Conservation (phyloP, 2,113 vertebrate genomes). For the Trichechus manatus region DNA sequence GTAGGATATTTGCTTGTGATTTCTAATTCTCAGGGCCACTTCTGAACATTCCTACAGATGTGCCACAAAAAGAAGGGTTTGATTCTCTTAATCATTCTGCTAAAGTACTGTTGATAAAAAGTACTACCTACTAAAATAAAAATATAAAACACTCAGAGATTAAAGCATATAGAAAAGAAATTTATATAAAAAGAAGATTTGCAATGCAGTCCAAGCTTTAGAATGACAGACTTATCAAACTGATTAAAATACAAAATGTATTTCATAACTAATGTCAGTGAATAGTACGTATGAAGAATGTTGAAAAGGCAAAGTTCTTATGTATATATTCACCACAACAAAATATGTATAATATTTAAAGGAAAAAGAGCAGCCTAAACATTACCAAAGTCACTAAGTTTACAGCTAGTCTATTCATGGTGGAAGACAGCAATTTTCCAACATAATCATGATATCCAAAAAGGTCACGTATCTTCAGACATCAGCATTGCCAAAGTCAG, state of each 20-base stretch:
- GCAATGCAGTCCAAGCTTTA: slow-evolving; percentile 1
- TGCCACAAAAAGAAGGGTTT: not conserved
- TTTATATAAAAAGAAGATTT: not conserved
- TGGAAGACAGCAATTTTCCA: not conserved
- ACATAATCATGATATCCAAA: not conserved
- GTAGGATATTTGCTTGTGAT: not conserved
- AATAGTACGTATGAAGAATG: not conserved
- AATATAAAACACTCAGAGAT: not conserved
- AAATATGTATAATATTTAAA: slow-evolving; percentile 7
- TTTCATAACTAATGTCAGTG: not conserved
- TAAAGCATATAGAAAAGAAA: slow-evolving; percentile 8
- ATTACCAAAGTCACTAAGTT: not conserved
- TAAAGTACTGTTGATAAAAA: slow-evolving; percentile 23
- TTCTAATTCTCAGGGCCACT: slow-evolving; percentile 45
- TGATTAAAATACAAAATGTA: not conserved
- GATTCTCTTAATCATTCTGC: slow-evolving; percentile 17
- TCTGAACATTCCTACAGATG: not conserved
- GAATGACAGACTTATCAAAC: slow-evolving; percentile 31
- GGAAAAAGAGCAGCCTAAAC: not conserved
- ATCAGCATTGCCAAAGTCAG: slow-evolving; percentile 7
- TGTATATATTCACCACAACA: not conserved
- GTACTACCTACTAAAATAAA: slow-evolving; percentile 14
- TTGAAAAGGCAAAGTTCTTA: not conserved
- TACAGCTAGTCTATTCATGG: not conserved
- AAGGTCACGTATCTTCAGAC: not conserved